Base-by-base conservation (phyloP, 2,888 invertebrate species). In the Morpho helenor region DNA sequence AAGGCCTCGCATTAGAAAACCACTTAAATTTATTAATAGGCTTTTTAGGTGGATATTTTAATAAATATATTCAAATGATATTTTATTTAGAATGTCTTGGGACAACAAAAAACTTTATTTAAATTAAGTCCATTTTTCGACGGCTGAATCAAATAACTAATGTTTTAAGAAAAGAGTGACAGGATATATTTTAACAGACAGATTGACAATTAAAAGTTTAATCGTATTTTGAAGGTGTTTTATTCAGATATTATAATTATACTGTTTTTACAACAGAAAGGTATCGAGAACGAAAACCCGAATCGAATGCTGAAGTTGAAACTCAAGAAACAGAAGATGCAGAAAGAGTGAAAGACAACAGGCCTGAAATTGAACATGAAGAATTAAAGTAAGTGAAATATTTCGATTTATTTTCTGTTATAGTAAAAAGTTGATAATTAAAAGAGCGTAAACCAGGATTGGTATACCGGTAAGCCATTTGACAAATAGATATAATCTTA, bases 311-410 rank as follows among this genome's bases (percentile, higher is more conserved):
- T 5, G 69, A 68, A 40, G 70, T 70, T 8, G 68, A 63, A 9
- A 43, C 42, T 8, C 8, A 43, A 43, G 42, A 43, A 8, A 43
- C 42, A 47, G 67, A 77, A 65, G 61, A 66, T 61, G 57, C 71
- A 57, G 60, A 58, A 58, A 57, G 60, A 69, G 67, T 68, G 53
- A 63, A 66, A 65, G 62, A 75, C 56, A 70, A 74, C 22, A 70
- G 67, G 10, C 49, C 62, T 46, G 51, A 52, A 7, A 60, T 52
- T 41, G 71, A 78, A 10, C 77, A 83, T 41, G 84, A 80, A 54
- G 84, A 86, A 63, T 62, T 87, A 45, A 87, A 75, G 87, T 87
- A 68, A 72, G 77, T 67, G 8, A 43, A 23, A 2, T 22, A 8
- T 41, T 8, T 7, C 31, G 31, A n/a, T 22, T 10, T 40, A 23